phyloP scores from a whole-genome alignment of 2,113 vertebrate species.

The Antigone vipio region DNA sequence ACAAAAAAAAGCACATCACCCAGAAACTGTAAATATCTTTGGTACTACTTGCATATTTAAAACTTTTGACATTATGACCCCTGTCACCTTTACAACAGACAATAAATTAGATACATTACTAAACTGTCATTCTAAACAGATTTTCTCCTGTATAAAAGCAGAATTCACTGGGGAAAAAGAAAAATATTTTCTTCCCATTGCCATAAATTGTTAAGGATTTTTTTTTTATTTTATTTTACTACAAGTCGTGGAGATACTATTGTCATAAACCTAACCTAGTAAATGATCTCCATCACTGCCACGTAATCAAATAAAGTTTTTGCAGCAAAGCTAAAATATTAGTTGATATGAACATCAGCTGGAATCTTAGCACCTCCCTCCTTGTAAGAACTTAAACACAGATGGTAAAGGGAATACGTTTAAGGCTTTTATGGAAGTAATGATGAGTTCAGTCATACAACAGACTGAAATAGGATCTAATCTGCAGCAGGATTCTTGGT shows the following conservation, averaged over 20 bases:
- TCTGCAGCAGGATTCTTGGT: not conserved
- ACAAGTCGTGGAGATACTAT: not conserved
- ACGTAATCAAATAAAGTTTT: not conserved
- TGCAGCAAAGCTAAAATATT: not conserved
- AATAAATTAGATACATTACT: not conserved
- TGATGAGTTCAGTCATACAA: conserved; percentile 7
- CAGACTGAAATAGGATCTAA: conserved; percentile 1
- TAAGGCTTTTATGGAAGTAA: conserved; percentile 19
- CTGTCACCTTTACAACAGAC: not conserved
- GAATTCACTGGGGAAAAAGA: not conserved
- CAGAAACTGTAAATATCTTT: not conserved
- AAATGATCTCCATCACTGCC: not conserved
- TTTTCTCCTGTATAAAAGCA: not conserved
- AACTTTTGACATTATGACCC: not conserved
- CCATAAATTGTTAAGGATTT: not conserved
- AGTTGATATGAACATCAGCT: not conserved
- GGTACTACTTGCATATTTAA: not conserved
- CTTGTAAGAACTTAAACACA: conserved; percentile 14
- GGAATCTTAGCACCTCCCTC: not conserved
- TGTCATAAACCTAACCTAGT: not conserved
- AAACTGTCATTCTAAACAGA: not conserved
- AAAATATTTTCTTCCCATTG: not conserved
- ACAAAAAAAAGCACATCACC: not conserved
- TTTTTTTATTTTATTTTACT: not conserved
- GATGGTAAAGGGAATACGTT: conserved; percentile 9